phyloP scores from a whole-genome alignment of 2,888 invertebrate species.

The Fissipunctia ypsillon region DNA sequence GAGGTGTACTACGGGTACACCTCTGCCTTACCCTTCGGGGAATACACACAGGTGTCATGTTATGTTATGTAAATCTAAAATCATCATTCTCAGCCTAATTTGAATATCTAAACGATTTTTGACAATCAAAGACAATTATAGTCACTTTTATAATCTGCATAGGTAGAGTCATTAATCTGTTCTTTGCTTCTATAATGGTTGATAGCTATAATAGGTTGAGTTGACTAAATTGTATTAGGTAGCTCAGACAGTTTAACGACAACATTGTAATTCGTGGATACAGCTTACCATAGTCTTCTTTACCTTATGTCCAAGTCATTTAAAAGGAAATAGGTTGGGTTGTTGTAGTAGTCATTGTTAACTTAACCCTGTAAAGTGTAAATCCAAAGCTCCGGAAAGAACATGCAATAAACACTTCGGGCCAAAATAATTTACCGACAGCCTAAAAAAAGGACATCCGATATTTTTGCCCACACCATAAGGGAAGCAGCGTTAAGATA shows the following conservation, averaged over 20 bases:
- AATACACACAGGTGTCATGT: too few relatives aligned
- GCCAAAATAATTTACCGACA: slow-evolving; percentile 11
- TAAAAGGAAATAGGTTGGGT: neutral
- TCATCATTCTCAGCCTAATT: neutral
- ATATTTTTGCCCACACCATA: slow-evolving; percentile 27
- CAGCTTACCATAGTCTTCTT: too few relatives aligned
- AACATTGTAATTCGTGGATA: too few relatives aligned
- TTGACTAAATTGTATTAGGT: neutral
- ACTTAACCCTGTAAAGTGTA: neutral
- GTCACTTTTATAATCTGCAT: neutral
- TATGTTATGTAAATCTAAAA: neutral
- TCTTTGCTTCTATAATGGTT: neutral
- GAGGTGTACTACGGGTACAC: too few relatives aligned
- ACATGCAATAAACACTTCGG: slow-evolving; percentile 26
- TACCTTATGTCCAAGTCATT: neutral
- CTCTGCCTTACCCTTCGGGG: too few relatives aligned
- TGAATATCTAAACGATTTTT: neutral
- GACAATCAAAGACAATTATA: neutral
- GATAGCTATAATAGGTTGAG: neutral
- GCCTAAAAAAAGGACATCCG: slow-evolving; percentile 27
- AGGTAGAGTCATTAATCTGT: neutral
- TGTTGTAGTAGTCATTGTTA: neutral
- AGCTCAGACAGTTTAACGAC: neutral
- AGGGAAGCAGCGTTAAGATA: slow-evolving; percentile 45
- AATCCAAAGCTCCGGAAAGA: slow-evolving; percentile 4